Evolutionary conservation across 2,113 vertebrate species (phyloP), one percentile per base, ranked within the genome.

Genomic region (Ibidorhyncha struthersii): DNA sequence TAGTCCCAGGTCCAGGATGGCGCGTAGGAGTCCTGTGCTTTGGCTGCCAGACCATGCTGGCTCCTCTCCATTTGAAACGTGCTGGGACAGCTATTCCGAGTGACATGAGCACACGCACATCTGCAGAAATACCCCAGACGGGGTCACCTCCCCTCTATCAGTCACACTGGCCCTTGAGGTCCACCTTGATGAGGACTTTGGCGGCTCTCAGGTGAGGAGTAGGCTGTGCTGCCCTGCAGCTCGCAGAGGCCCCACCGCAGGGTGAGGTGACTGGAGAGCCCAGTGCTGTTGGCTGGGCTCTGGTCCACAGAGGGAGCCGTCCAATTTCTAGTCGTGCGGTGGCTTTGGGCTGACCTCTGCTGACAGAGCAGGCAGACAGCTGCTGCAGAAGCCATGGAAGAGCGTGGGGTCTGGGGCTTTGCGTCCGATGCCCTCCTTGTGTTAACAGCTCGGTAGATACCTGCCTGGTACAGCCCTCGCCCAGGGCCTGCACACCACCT

Each of bases 331-430:
- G 29, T 8, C 6, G 0, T 56, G 26, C 3, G 14, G 41, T 91
- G 96, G 91, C 86, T 91, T 87, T 14, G 78, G 73, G 81, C 91
- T 95, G 96, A 96, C 96, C 81, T 91, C 96, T 96, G 7, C 91
- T 91, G 96, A 93, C 87, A 26, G 82, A 63, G 18, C 69, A 7
- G 56, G 86, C 25, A 67, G 52, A 74, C 0, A 61, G 77, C 81
- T 3, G 12, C 25, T 1, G 59, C 65, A 25, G 83, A 8, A 74
- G 69, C 2, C 5, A 0, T 2, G 47, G 73, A 17, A 43, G 19
- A 82, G 26, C 3, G 0, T 20, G 45, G 34, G 26, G 4, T 34
- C 29, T 55, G 86, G 27, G 14, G 9, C 50, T 70, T 56, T 8
- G 73, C 82, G 58, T 45, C 38, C 0, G 29, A 5, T 43, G 14